Conservation (phyloP, 2,888 invertebrate species). For the Brachynemurus nebulosus region DNA sequence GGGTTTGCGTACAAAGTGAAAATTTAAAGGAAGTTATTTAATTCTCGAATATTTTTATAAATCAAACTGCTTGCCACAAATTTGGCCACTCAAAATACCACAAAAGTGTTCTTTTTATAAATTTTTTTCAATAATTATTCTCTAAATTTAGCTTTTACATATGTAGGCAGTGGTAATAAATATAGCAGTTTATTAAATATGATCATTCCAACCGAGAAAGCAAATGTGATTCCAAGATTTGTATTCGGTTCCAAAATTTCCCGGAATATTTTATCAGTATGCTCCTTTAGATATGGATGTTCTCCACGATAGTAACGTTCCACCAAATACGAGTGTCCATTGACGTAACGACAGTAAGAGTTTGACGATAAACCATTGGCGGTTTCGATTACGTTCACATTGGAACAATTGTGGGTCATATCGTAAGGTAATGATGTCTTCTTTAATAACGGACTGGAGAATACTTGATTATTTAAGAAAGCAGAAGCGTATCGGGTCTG, state of each 20-base stretch:
- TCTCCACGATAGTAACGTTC: conserved; percentile 49
- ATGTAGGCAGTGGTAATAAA: conserved; percentile 69
- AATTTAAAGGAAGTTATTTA: no score
- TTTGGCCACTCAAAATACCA: no score
- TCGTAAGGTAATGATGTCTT: conserved; percentile 35
- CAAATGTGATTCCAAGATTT: conserved; percentile 69
- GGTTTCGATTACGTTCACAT: conserved; percentile 38
- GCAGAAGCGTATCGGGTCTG: conserved; percentile 70
- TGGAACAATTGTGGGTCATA: conserved; percentile 40
- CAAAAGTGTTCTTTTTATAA: not conserved
- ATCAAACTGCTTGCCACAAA: no score
- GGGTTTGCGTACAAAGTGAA: no score
- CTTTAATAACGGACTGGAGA: conserved; percentile 38
- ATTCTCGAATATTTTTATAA: no score
- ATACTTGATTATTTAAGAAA: conserved; percentile 56
- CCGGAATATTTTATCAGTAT: conserved; percentile 39
- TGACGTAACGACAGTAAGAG: conserved; percentile 50
- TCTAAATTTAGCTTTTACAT: conserved; percentile 76
- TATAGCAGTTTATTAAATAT: conserved; percentile 75
- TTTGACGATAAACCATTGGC: conserved; percentile 38
- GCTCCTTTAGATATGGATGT: no score
- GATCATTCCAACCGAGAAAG: conserved; percentile 67
- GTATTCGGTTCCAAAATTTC: conserved; percentile 55
- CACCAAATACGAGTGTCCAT: conserved; percentile 54
- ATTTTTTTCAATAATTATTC: conserved; percentile 34